Conservation (phyloP, 2,797 vertebrate species). For the Chiroxiphia lanceolata region DNA sequence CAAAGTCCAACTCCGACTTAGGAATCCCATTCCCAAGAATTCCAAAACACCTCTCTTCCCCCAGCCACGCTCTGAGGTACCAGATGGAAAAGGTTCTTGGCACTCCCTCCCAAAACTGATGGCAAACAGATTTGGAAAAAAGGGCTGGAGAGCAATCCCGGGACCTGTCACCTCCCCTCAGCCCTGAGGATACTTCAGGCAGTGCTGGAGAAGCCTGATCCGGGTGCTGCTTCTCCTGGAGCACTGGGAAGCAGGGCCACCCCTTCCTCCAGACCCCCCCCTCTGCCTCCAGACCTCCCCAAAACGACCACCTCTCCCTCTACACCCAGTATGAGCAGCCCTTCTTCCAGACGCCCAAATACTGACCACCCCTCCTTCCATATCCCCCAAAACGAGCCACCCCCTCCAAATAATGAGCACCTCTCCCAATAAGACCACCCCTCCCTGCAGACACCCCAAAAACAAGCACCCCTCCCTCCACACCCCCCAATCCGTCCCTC, state of each 20-base stretch:
- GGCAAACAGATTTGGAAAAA: neutral
- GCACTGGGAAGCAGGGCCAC: neutral
- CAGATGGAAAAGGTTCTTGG: accelerated
- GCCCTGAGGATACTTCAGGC: too few species aligned
- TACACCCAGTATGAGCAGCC: neutral
- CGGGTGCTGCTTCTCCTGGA: neutral
- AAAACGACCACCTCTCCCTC: neutral
- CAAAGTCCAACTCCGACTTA: neutral
- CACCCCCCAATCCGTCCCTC: neutral
- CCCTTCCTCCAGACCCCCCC: neutral
- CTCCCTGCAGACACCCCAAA: neutral
- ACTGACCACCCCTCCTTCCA: neutral
- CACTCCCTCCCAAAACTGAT: neutral
- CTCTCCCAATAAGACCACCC: too few species aligned
- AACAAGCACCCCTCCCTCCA: neutral
- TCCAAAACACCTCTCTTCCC: neutral
- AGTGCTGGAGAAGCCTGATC: neutral
- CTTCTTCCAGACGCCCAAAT: neutral
- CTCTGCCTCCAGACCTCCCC: neutral
- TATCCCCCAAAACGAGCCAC: neutral
- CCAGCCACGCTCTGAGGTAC: neutral
- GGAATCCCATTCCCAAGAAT: neutral
- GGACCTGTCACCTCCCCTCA: neutral
- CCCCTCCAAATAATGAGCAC: neutral
- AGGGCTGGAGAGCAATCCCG: neutral